Evolutionary conservation across 2,888 invertebrate genomes (phyloP), one percentile per base, ranked within the genome.

Genomic region (Zaprionus bogoriensis): DNA sequence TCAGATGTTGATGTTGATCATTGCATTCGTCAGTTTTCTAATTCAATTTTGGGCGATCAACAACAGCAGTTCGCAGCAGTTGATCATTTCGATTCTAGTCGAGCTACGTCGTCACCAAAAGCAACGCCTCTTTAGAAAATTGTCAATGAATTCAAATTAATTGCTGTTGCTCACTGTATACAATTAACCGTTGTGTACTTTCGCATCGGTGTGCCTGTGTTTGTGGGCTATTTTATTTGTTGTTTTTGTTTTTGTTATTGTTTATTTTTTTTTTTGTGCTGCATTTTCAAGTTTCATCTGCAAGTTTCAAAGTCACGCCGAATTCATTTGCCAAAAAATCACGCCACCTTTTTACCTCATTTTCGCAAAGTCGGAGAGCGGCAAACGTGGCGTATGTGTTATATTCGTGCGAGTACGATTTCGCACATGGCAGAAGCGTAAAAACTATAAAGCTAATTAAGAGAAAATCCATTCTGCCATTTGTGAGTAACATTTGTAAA

Each of bases 251-350:
- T n/a, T 25, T 50, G 14, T 45, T 19, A 36, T 58, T 22, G 10
- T 28, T 23, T 50, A n/a, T 45, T 19, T 27, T 58, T 22, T 7
- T 28, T 23, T 10, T 27, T 61, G 20, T 14, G 1, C 38, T 22
- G 32, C 6, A 3, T 77, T 19, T 48, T 19, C 25, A 42, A 19
- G 57, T n/a, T n/a, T n/a, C n/a, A n/a, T n/a, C n/a, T n/a, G n/a
- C n/a, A 62, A 47, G 30, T 63, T 47, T 50, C 54, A 25, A 51
- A 57, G 57, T 57, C 67, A 71, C 71, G 55, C 42, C 39, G 32
- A 66, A 64, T 60, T 32, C 55, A 59, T 52, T 66, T 59, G 81
- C 61, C 74, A 74, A 69, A 74, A 76, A 73, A 79, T 80, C 85
- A 80, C 87, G 85, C 80, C 85, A 80, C 59, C 22, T 32, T 44